Evolutionary conservation across 2,888 invertebrate species (phyloP).

Genomic region (Drosophila monieri): DNA sequence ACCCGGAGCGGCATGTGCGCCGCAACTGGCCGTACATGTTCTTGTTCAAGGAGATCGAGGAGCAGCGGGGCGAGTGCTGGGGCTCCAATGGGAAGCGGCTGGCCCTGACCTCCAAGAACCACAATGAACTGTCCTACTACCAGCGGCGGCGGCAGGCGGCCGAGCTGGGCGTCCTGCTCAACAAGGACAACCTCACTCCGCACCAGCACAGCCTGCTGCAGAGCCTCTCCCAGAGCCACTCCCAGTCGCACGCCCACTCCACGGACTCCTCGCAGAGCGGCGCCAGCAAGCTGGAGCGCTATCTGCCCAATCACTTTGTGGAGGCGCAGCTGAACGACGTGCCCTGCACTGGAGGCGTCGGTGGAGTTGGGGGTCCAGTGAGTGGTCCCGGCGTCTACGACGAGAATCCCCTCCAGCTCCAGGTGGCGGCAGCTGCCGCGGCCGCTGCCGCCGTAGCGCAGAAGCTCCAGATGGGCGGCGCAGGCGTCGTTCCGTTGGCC

Average conservation of each 20-base stretch:
- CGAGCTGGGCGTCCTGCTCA: slow-evolving; percentile 79
- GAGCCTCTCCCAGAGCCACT: slow-evolving; percentile 59
- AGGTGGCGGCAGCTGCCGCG: slow-evolving; percentile 62
- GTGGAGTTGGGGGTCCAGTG: slow-evolving; percentile 1
- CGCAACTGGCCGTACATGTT: slow-evolving; percentile 84
- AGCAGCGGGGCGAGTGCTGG: slow-evolving; percentile 83
- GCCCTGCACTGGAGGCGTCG: slow-evolving; percentile 13
- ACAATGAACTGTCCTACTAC: slow-evolving; percentile 83
- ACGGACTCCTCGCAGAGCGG: slow-evolving; percentile 81
- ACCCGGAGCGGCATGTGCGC: slow-evolving; percentile 83
- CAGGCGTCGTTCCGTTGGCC: slow-evolving; percentile 19
- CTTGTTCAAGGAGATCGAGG: slow-evolving; percentile 83
- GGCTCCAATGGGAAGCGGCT: slow-evolving; percentile 82
- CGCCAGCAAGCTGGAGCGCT: slow-evolving; percentile 80
- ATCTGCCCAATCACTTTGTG: slow-evolving; percentile 83
- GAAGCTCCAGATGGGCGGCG: slow-evolving; percentile 41
- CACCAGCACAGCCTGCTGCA: slow-evolving; percentile 75
- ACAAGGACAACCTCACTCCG: slow-evolving; percentile 75
- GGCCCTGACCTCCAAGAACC: slow-evolving; percentile 80
- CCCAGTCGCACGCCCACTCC: slow-evolving; percentile 64
- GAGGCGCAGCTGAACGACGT: slow-evolving; percentile 80
- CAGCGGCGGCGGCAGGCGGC: slow-evolving; percentile 82
- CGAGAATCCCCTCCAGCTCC: slow-evolving; percentile 64
- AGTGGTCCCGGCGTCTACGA: slow-evolving; percentile 55
- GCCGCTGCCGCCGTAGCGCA: slow-evolving; percentile 67